phyloP scores from a whole-genome alignment of 2,797 vertebrate genomes.

The Rhinophrynus dorsalis region DNA sequence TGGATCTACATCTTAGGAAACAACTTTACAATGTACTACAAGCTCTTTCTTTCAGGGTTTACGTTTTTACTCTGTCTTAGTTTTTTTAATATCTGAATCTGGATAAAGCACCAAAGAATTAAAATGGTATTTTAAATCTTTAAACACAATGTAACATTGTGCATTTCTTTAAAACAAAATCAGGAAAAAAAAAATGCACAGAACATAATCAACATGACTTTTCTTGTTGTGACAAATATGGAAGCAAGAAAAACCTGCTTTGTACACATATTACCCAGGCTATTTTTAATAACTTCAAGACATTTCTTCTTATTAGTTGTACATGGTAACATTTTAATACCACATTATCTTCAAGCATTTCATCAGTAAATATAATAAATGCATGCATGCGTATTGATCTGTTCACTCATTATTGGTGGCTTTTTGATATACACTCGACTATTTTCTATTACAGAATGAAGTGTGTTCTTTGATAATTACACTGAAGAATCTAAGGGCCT shows the following conservation, averaged over 20 bases:
- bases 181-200: conserved; percentile 19
- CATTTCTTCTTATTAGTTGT: not conserved
- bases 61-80: conserved; percentile 6
- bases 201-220: not conserved
- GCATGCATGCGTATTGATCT: conserved; percentile 31
- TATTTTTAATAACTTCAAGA: not conserved
- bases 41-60: conserved; percentile 18
- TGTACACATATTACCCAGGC: not conserved
- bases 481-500: not conserved
- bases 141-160: conserved; percentile 5
- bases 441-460: conserved; percentile 30
- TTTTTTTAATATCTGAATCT: conserved; percentile 18
- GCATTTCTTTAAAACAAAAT: conserved; percentile 15
- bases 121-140: conserved; percentile 8
- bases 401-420: conserved; percentile 3
- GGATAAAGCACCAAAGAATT: conserved; percentile 51
- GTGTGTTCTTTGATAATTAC: not conserved
- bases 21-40: not conserved
- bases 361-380: conserved; percentile 18
- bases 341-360: not conserved
- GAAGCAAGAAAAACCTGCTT: not conserved
- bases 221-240: not conserved
- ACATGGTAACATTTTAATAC: not conserved
- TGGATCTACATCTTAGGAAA: conserved; percentile 74
- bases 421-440: conserved; percentile 24